Evolutionary conservation across 1,140 invertebrate species (phyloP).

Genomic region (honey bee (Apis mellifera)): Amel_HAv3.1 CM009940.2:7075001-7075500

Average conservation of each 20-base stretch:
- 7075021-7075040: conserved; percentile 37
- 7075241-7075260: background rate
- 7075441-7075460: background rate
- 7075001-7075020: conserved; percentile 41
- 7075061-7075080: conserved; percentile 45
- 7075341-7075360: conserved; percentile 7
- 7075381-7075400: background rate
- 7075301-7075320: conserved; percentile 3
- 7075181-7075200: background rate
- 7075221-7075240: conserved; percentile 28
- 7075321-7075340: conserved; percentile 3
- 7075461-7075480: no score
- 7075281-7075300: background rate
- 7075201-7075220: background rate
- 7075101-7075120: conserved; percentile 21
- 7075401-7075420: background rate
- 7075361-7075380: conserved; percentile 1
- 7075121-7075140: conserved; percentile 28
- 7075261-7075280: background rate
- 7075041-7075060: conserved; percentile 43
- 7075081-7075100: conserved; percentile 32
- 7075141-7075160: background rate
- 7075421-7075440: background rate
- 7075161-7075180: background rate
- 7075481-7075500: no score